A percentile compares a stretch with the other conserved stretches of the same genome.
Evolutionary conservation across 2,797 vertebrate genomes (phyloP).

Genomic region (Tragopan temminckii): DNA sequence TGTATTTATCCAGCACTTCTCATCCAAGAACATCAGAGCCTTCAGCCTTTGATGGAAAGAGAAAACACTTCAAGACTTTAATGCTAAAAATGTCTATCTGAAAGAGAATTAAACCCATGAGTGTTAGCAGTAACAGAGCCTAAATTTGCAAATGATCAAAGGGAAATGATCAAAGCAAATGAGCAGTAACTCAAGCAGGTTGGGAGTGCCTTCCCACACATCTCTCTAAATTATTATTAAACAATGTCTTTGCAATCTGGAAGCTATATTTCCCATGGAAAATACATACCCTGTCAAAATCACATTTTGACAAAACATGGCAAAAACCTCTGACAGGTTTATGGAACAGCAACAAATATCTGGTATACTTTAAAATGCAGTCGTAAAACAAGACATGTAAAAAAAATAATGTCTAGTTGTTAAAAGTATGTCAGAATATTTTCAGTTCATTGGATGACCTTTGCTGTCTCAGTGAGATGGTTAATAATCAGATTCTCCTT

Average conservation of each 20-base stretch:
- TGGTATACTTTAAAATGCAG: not conserved
- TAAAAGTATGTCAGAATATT: not conserved
- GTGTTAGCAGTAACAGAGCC: not conserved
- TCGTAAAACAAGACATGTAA: not conserved
- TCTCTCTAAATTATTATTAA: conserved; percentile 36
- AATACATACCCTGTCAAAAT: not conserved
- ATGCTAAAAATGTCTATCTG: conserved; percentile 35
- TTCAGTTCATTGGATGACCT: not conserved
- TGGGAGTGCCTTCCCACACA: conserved; percentile 24
- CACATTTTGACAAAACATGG: not conserved
- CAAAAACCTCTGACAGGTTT: not conserved
- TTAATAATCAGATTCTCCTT: not conserved
- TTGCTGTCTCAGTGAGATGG: not conserved
- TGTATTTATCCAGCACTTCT: conserved; percentile 16
- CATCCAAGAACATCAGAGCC: not conserved
- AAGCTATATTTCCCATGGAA: conserved; percentile 2
- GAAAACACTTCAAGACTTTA: not conserved
- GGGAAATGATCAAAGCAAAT: conserved; percentile 58
- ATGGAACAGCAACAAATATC: not conserved
- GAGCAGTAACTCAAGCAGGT: conserved; percentile 17
- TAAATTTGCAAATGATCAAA: conserved; percentile 64
- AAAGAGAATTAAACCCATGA: conserved; percentile 37
- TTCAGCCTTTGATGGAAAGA: conserved; percentile 26
- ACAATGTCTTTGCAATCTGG: conserved; percentile 17
- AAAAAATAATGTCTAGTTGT: not conserved